Base-by-base conservation (phyloP, 2,113 vertebrate species). In the Coreoperca whiteheadi region DNA sequence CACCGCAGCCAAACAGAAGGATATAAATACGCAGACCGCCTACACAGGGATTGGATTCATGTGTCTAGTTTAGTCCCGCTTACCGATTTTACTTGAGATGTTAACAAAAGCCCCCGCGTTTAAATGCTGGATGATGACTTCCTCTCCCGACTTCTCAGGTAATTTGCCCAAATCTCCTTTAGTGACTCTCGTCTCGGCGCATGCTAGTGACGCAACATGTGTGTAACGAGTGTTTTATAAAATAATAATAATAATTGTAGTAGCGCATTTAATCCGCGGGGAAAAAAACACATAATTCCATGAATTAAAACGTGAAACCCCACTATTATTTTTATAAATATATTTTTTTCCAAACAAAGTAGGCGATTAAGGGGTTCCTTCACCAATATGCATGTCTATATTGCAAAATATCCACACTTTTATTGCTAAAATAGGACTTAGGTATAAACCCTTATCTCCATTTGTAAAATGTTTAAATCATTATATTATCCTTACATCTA, bases 161-260 rank as follows among this genome's bases (percentile, higher is more conserved):
- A 48, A 79, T 71, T 80, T 82, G 23, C 53, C 79, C 73, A 74
- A 87, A 82, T 71, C 82, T 84, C 82, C 50, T 68, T 67, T 60
- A 50, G 20, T 48, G 18, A 23, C 14, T 72, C 30, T 66, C 25
- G 30, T 37, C 30, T 16, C 74, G 90, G 86, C 93, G 93, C 93
- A 90, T 50, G 32, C 32, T 90, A 84, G 78, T 94, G 93, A 94
- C 93, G 92, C 79, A 88, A 86, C 84, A 84, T 1, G 81, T 72
- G 79, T 75, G 69, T 65, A 48, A 53, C 54, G 34, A 32, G 66
- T 46, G 32, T 10, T 46, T 65, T 28, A 65, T 30, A n/a, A 34
- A 34, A 34, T 43, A 46, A 43, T 46, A 46, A 25, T 25, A 41
- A 43, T 25, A 25, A 43, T n/a, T n/a, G n/a, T n/a, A n/a, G n/a